phyloP scores from a whole-genome alignment of 2,797 vertebrate species.

The Cephalopachus bancanus region DNA sequence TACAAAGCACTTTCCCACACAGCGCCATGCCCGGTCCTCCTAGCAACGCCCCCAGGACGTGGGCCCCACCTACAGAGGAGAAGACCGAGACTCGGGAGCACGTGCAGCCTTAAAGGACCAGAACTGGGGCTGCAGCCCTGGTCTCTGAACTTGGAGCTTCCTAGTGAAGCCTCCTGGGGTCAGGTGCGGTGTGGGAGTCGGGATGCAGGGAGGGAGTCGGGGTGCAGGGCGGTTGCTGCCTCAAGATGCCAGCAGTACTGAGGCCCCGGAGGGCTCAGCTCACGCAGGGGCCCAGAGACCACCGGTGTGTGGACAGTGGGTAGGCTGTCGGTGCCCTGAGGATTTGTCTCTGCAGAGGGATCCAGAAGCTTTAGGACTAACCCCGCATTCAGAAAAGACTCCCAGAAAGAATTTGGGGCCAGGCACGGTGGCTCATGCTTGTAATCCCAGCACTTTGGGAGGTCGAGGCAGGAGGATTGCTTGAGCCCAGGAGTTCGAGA shows the following conservation, averaged over 20 bases:
- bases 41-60: fast-evolving
- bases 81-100: neutral
- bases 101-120: fast-evolving
- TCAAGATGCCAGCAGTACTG: fast-evolving
- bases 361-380: neutral
- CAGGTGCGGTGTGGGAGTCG: no score
- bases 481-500: no score
- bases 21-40: fast-evolving
- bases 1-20: neutral
- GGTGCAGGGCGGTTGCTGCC: neutral
- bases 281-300: neutral
- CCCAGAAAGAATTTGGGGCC: neutral
- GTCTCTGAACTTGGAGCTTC: fast-evolving
- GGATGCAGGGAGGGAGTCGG: neutral
- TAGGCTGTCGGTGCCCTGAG: neutral
- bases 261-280: no score
- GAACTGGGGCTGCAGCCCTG: neutral
- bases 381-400: neutral
- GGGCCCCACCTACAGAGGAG: fast-evolving
- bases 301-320: fast-evolving
- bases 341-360: neutral
- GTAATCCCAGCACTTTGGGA: no score
- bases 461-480: no score
- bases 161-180: neutral
- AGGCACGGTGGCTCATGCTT: no score